Conservation (phyloP, 2,888 invertebrate genomes). For the Ochropacha duplaris region DNA sequence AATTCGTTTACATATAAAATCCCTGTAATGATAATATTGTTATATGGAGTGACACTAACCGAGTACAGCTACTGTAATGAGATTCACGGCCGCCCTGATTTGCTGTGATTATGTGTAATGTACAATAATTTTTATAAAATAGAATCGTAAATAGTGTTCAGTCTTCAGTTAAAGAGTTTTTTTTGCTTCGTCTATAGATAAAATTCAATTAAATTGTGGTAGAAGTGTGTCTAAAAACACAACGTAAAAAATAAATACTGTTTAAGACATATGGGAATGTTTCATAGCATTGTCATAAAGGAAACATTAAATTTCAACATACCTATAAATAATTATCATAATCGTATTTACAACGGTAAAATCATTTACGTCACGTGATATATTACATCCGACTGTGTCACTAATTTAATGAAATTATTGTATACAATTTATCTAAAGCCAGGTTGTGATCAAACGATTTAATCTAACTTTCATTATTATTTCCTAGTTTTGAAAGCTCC, state of each 20-base stretch:
- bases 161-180: conserved; percentile 75
- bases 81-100: conserved; percentile 42
- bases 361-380: conserved; percentile 7
- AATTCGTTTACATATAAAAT: conserved; percentile 80
- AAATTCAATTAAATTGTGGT: conserved; percentile 12
- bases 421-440: conserved; percentile 82
- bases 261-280: conserved; percentile 40
- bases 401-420: conserved; percentile 68
- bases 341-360: conserved; percentile 58
- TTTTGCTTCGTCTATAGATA: conserved; percentile 39
- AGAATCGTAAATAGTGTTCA: conserved; percentile 80
- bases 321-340: conserved; percentile 48
- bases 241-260: conserved; percentile 8
- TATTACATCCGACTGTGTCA: conserved; percentile 50
- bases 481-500: conserved; percentile 80
- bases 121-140: conserved; percentile 79
- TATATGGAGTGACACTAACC: conserved; percentile 71
- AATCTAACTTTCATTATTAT: conserved; percentile 75
- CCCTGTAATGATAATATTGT: conserved; percentile 83
- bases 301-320: conserved; percentile 49
- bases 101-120: conserved; percentile 65
- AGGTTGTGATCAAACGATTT: conserved; percentile 73
- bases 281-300: conserved; percentile 39
- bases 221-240: conserved; percentile 16
- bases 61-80: conserved; percentile 41